These are phyloP conservation scores for Calliphora vicina DNA, from an alignment of 1,140 invertebrate genomes.

Conservation along the genomic window DNA sequence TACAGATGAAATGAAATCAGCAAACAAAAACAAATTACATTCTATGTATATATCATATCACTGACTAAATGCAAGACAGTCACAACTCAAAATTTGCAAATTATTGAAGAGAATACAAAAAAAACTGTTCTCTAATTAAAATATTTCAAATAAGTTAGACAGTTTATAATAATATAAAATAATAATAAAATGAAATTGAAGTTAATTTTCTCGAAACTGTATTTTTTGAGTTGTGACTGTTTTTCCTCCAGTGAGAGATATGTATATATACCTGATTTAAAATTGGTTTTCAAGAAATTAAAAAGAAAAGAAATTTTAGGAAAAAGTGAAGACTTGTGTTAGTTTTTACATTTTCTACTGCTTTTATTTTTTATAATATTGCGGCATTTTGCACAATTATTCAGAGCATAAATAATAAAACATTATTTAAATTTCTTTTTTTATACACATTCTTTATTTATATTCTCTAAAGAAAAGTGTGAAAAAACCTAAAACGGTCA, in stretches of 20 bases:
- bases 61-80: no score
- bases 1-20: not conserved
- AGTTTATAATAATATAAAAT: no score
- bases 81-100: no score
- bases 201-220: no score
- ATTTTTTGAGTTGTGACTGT: no score
- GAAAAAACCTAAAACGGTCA: not conserved
- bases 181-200: no score
- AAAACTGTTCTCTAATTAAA: no score
- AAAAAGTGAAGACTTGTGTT: constrained; percentile 16
- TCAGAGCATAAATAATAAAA: constrained; percentile 6
- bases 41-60: not conserved
- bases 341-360: not conserved
- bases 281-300: not conserved
- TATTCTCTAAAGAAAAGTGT: not conserved
- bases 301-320: not conserved
- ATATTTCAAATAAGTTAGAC: no score
- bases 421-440: not conserved
- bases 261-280: no score
- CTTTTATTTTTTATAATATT: not conserved
- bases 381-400: constrained; percentile 20
- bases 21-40: not conserved
- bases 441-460: not conserved
- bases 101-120: no score
- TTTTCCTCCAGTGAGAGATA: no score